A percentile compares a stretch with the other conserved stretches of the same genome.
Conservation (phyloP, 2,888 invertebrate genomes). For the Andrena fulva region DNA sequence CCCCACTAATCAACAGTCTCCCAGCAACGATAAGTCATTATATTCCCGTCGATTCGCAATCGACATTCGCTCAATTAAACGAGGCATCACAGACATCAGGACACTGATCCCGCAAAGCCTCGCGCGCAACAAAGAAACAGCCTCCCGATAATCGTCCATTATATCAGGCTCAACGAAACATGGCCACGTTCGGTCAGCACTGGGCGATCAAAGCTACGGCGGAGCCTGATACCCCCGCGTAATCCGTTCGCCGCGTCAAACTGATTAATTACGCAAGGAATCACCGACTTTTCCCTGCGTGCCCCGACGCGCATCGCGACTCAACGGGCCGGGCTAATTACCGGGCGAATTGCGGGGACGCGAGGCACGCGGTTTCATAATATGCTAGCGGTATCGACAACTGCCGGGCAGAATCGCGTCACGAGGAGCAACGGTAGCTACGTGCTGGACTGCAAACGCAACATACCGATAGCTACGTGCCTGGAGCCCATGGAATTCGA, state of each 20-base stretch:
- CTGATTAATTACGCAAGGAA: background rate
- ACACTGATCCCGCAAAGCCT: too few species aligned
- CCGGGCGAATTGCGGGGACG: slow-evolving; percentile 2
- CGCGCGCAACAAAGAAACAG: too few species aligned
- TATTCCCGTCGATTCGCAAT: too few species aligned
- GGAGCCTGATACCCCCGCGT: background rate
- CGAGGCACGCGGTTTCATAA: slow-evolving; percentile 20
- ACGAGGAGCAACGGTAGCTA: slow-evolving; percentile 21
- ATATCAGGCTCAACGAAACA: background rate
- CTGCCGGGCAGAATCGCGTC: slow-evolving; percentile 53
- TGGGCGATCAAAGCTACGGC: background rate
- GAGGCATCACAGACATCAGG: too few species aligned
- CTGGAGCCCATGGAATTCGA: slow-evolving; percentile 41
- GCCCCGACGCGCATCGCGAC: background rate
- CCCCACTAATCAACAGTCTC: too few species aligned
- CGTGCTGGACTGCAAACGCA: slow-evolving; percentile 40
- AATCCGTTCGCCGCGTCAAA: background rate
- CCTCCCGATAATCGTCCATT: too few species aligned
- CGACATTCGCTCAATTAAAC: too few species aligned
- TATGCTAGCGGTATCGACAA: slow-evolving; percentile 38
- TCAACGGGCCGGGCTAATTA: background rate
- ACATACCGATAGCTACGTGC: slow-evolving; percentile 51
- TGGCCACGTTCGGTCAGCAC: background rate
- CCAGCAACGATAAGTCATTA: too few species aligned
- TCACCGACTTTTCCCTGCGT: slow-evolving; percentile 1